Base-by-base conservation (phyloP, 23 tunicate genomes). In the Halocynthia aurantium region DNA sequence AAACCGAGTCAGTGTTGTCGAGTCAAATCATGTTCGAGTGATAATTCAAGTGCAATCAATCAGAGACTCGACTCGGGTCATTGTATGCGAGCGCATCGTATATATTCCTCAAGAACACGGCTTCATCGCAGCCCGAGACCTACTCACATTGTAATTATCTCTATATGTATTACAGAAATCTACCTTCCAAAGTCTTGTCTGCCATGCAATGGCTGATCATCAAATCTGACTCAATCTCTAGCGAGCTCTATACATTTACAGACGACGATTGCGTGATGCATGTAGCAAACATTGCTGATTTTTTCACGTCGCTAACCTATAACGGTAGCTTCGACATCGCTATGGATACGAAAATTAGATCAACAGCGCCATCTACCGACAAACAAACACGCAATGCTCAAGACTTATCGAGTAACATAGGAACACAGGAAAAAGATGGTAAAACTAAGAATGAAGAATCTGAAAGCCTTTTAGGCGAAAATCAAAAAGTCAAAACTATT, bases 221-320 rank as follows among this genome's bases (percentile, higher is more conserved):
- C 9, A 55, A 54, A 18, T 74, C 78, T 22, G 55, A 62, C 13
- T 5, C 6, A 52, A 56, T 74, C 56, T 20, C 78, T 15, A 74
- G 76, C 17, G 67, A 78, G 0, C 83, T 83, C 66, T 83, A 83
- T 57, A 66, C 85, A 2, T 73, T 88, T 51, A 72, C 84, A 1
- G 86, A 88, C 76, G 95, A 88, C 72, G 86, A 88, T 55, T 88
- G 95, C 51, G 95, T 88, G 8, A 67, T 88, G 49, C 72, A 88
- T 62, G 52, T 83, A 22, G 31, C 51, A 7, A 61, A 72, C 22
- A 88, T 86, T 2, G 70, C 79, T 0, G 62, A 64, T 9, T 88
- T 71, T 78, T 73, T 88, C 63, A 64, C 64, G 10, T 21, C 55
- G 5, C 78, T 74, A 21, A 22, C 31, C 19, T 56, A 18, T 7